A percentile compares a stretch with the other conserved stretches of the same genome.
Evolutionary conservation across 2,113 vertebrate genomes (phyloP).

Genomic region (Patagioenas fasciata): DNA sequence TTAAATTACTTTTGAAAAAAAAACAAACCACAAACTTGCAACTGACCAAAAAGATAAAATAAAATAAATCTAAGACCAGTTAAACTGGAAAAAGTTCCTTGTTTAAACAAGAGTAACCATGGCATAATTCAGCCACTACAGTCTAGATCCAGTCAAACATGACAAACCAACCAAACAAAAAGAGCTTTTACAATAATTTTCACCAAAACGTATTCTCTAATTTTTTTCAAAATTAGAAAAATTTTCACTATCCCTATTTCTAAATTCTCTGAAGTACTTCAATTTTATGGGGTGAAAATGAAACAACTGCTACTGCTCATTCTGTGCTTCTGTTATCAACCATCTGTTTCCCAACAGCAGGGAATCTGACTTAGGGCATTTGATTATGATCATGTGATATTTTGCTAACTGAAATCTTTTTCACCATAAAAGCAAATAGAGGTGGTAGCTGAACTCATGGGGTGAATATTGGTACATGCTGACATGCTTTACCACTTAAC

Average conservation of each 20-base stretch:
- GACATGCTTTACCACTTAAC: background rate
- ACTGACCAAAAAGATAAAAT: background rate
- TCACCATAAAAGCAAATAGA: background rate
- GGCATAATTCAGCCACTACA: background rate
- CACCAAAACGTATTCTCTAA: accelerated
- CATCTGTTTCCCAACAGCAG: background rate
- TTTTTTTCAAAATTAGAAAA: background rate
- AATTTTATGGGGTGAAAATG: background rate
- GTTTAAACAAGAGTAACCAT: background rate
- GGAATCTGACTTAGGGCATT: background rate
- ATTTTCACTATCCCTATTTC: background rate
- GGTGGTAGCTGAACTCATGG: background rate
- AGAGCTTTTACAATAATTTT: background rate
- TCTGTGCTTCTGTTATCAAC: background rate
- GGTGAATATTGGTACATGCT: background rate
- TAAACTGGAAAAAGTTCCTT: background rate
- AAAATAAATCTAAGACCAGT: background rate
- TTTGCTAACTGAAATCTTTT: background rate
- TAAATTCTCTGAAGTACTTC: background rate
- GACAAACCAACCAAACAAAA: background rate
- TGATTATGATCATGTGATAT: background rate
- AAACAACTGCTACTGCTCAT: background rate
- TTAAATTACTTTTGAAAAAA: background rate
- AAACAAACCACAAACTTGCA: background rate
- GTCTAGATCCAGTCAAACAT: background rate